A percentile compares a stretch with the other conserved stretches of the same genome.
phyloP scores from a whole-genome alignment of 1,140 invertebrate species.

The Pristionchus pacificus region DNA sequence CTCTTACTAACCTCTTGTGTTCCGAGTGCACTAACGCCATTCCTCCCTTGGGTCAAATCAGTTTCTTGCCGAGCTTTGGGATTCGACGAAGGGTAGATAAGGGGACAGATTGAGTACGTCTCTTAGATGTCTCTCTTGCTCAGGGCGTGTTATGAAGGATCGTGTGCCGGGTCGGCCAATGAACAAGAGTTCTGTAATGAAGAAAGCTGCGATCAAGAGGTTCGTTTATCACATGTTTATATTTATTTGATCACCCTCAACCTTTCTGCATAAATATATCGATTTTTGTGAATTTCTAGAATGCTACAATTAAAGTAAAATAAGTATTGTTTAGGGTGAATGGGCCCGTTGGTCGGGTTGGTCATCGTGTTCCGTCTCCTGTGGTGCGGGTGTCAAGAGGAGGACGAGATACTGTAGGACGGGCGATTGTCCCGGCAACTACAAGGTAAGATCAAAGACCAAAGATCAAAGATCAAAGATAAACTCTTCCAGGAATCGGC shows the following conservation, averaged over 20 bases:
- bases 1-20: constrained; percentile 4
- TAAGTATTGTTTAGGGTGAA: constrained; percentile 22
- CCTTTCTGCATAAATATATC: no score
- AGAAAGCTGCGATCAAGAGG: constrained; percentile 39
- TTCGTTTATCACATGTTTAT: not conserved
- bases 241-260: constrained; percentile 1
- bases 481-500: constrained; percentile 32
- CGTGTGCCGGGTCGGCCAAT: constrained; percentile 38
- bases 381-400: constrained; percentile 45
- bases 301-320: no score
- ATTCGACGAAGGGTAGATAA: no score
- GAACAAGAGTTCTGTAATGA: constrained; percentile 56
- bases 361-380: constrained; percentile 34
- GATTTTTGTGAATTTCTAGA: no score
- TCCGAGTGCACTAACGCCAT: constrained; percentile 7
- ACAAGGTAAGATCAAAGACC: constrained; percentile 16
- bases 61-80: no score
- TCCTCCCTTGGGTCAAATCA: not conserved
- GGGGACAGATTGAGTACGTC: not conserved
- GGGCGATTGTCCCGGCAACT: constrained; percentile 52
- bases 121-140: not conserved
- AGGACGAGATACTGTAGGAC: constrained; percentile 49
- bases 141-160: constrained; percentile 16
- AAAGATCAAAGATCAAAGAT: not conserved
- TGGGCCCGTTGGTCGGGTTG: constrained; percentile 35